Conservation (phyloP, 2,888 invertebrate species). For the Taenaris catops region DNA sequence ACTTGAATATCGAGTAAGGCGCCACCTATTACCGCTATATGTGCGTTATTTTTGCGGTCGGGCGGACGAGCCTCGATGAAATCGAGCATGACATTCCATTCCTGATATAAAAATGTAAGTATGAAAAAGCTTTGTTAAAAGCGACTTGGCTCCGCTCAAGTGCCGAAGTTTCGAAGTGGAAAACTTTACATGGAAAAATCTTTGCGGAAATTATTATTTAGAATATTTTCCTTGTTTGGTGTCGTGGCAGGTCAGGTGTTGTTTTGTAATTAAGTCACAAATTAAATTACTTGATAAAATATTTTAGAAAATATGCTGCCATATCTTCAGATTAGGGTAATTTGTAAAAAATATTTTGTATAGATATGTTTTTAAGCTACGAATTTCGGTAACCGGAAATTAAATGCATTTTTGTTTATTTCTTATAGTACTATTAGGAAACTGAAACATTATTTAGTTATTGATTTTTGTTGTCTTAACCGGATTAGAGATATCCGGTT, state of each 20-base stretch:
- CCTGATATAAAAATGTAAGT: slow-evolving; percentile 76
- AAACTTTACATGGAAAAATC: slow-evolving; percentile 77
- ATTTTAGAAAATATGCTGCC: too few relatives aligned
- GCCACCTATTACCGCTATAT: slow-evolving; percentile 74
- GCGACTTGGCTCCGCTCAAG: slow-evolving; percentile 72
- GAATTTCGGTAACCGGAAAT: too few relatives aligned
- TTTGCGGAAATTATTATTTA: slow-evolving; percentile 74
- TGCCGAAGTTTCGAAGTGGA: slow-evolving; percentile 77
- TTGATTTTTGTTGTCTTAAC: too few relatives aligned
- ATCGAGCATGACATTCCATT: slow-evolving; percentile 76
- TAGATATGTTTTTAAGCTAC: too few relatives aligned
- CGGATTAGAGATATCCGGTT: too few relatives aligned
- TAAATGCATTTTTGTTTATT: too few relatives aligned
- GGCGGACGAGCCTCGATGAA: slow-evolving; percentile 65
- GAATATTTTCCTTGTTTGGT: slow-evolving; percentile 29
- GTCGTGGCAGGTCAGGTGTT: slow-evolving; percentile 1
- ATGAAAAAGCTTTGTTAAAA: slow-evolving; percentile 79
- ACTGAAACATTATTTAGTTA: too few relatives aligned
- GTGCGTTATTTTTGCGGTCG: slow-evolving; percentile 70
- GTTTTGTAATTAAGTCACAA: too few relatives aligned
- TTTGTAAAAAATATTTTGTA: too few relatives aligned
- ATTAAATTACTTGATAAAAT: too few relatives aligned
- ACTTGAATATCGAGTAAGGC: slow-evolving; percentile 64
- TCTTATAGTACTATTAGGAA: too few relatives aligned
- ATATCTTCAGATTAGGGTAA: too few relatives aligned